Conservation (phyloP, 1,140 invertebrate genomes). For the Dendroctonus valens region DNA sequence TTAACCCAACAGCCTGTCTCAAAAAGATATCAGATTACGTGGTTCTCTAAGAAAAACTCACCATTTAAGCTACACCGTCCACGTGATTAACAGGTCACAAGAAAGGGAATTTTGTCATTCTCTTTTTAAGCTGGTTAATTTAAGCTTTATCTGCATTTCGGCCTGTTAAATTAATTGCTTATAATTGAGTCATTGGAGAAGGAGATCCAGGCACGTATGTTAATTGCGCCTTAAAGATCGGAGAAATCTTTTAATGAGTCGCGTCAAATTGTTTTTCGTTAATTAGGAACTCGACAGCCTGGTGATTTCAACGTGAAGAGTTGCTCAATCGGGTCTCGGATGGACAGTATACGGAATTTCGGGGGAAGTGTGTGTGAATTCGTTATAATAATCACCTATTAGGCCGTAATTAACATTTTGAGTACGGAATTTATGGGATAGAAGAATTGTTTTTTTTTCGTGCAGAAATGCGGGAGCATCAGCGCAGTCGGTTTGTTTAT, state of each 20-base stretch:
- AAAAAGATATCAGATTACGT: conserved; percentile 50
- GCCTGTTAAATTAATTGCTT: conserved; percentile 20
- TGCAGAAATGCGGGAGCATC: not conserved
- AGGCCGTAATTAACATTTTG: not conserved
- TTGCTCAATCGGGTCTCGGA: too few relatives aligned
- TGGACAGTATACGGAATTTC: not conserved
- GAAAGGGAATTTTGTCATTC: conserved; percentile 19
- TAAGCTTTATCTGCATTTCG: conserved; percentile 9
- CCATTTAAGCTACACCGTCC: conserved; percentile 40
- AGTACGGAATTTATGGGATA: not conserved
- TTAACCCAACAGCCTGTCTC: conserved; percentile 48
- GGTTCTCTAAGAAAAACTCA: conserved; percentile 46
- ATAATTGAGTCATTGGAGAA: conserved; percentile 16
- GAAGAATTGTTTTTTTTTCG: not conserved
- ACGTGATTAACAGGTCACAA: conserved; percentile 27
- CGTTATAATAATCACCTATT: not conserved
- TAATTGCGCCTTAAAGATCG: conserved; percentile 13
- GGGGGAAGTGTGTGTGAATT: not conserved
- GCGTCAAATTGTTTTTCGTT: conserved; percentile 9
- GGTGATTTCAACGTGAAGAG: too few relatives aligned
- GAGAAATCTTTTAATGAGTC: conserved; percentile 18
- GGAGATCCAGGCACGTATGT: conserved; percentile 1
- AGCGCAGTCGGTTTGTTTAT: too few relatives aligned
- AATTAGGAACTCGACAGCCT: not conserved
- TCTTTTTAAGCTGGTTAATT: conserved; percentile 22